Percentiles rank a stretch among this genome's conserved stretches.
These are phyloP conservation scores for Moxostoma hubbsi DNA, from an alignment of 2,797 vertebrate species.

Conservation along the genomic window DNA sequence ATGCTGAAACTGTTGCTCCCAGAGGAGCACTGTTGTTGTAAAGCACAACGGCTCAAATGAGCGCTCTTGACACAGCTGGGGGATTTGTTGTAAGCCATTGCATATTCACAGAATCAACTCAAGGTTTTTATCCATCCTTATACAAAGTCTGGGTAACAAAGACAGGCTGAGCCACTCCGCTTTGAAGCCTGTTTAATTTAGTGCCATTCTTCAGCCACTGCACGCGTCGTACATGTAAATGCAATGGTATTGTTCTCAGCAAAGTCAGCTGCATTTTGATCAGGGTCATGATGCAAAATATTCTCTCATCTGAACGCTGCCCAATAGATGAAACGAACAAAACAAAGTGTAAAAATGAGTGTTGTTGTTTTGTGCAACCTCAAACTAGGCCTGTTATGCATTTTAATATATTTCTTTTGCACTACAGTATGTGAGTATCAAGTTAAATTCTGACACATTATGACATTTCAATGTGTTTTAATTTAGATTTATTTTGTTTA, in stretches of 20 bases:
- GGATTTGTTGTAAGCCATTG: slow-evolving; percentile 51
- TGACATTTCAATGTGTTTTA: background rate
- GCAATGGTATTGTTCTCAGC: slow-evolving; percentile 23
- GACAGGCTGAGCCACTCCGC: slow-evolving; percentile 24
- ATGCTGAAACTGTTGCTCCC: slow-evolving; percentile 33
- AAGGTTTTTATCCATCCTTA: slow-evolving; percentile 41
- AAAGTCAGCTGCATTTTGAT: slow-evolving; percentile 39
- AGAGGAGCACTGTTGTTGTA: slow-evolving; percentile 17
- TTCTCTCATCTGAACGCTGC: slow-evolving; percentile 35
- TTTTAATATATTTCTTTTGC: slow-evolving; percentile 14
- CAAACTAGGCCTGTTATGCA: slow-evolving; percentile 35
- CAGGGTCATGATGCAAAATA: slow-evolving; percentile 45
- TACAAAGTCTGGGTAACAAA: slow-evolving; percentile 37
- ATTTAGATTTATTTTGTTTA: too few relatives aligned
- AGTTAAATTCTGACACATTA: background rate
- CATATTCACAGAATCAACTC: slow-evolving; percentile 54
- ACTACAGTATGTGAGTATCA: background rate
- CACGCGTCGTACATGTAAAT: slow-evolving; percentile 44
- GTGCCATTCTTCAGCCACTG: slow-evolving; percentile 41
- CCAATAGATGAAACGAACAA: slow-evolving; percentile 42
- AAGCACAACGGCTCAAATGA: slow-evolving; percentile 43
- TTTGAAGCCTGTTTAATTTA: slow-evolving; percentile 49
- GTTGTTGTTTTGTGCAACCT: slow-evolving; percentile 12
- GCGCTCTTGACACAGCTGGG: slow-evolving; percentile 46
- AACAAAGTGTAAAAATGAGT: slow-evolving; percentile 36